Percentiles rank a stretch among this genome's conserved stretches.
These are phyloP conservation scores for Poeciliopsis occidentalis DNA, from an alignment of 2,113 vertebrate species.

Conservation along the genomic window DNA sequence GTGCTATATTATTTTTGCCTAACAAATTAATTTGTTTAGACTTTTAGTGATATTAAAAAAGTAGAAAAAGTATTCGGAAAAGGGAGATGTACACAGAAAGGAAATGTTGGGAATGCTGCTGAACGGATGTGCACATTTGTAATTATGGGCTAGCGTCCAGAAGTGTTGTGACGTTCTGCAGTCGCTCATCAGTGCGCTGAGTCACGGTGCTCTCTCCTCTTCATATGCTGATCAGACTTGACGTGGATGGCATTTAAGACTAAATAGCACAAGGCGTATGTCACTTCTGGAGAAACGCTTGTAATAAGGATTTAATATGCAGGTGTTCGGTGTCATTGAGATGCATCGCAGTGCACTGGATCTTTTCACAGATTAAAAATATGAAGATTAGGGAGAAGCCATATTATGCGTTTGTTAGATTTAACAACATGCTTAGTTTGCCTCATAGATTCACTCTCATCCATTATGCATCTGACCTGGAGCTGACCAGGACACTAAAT, in stretches of 20 bases:
- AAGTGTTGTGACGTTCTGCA: no score
- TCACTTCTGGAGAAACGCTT: no score
- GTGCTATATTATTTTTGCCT: constrained; percentile 35
- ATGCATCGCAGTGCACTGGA: constrained; percentile 47
- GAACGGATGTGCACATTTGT: constrained; percentile 8
- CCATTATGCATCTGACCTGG: constrained; percentile 66
- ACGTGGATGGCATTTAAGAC: no score
- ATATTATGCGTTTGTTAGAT: constrained; percentile 64
- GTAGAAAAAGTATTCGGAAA: background rate
- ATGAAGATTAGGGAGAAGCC: constrained; percentile 56
- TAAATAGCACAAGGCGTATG: no score
- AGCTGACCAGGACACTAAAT: constrained; percentile 42
- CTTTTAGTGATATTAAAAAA: constrained; percentile 5
- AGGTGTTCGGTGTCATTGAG: constrained; percentile 45
- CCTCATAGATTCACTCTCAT: constrained; percentile 57
- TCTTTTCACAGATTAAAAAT: constrained; percentile 63
- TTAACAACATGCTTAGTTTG: constrained; percentile 70
- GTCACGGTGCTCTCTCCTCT: no score
- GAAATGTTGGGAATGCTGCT: constrained; percentile 3
- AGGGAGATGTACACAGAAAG: background rate
- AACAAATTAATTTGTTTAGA: background rate
- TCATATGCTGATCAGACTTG: no score
- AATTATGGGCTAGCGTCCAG: no score
- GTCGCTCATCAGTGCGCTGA: no score
- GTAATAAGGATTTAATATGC: no score